A percentile compares a stretch with the other conserved stretches of the same genome.
These are phyloP conservation scores for Anarrhichthys ocellatus DNA, from an alignment of 2,113 vertebrate species.

Conservation along the genomic window DNA sequence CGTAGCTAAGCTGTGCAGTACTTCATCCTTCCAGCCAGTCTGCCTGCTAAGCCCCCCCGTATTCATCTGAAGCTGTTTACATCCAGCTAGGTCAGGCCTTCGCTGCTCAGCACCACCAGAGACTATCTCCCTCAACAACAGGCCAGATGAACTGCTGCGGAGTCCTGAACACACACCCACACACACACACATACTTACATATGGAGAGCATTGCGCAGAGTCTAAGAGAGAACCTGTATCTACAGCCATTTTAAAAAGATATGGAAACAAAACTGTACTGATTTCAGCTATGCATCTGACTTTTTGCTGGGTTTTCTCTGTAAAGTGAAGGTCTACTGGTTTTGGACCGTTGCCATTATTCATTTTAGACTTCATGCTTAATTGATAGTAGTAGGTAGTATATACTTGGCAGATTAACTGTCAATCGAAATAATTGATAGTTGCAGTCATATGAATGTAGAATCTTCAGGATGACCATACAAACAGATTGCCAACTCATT, in stretches of 20 bases:
- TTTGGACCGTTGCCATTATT: neutral
- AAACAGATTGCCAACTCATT: neutral
- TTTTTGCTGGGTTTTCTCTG: neutral
- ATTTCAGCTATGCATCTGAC: neutral
- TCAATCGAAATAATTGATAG: neutral
- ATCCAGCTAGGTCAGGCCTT: slow-evolving; percentile 46
- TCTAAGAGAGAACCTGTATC: neutral
- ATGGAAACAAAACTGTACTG: neutral
- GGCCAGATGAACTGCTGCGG: slow-evolving; percentile 9
- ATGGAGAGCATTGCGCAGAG: neutral
- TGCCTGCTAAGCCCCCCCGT: slow-evolving; percentile 43
- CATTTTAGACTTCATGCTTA: too few relatives aligned
- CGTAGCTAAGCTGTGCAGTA: slow-evolving; percentile 45
- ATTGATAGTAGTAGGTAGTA: neutral
- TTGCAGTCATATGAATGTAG: neutral
- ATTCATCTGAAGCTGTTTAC: slow-evolving; percentile 67
- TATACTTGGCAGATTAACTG: neutral
- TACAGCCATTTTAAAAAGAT: too few relatives aligned
- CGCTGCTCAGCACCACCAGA: slow-evolving; percentile 19
- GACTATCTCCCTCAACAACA: slow-evolving; percentile 25
- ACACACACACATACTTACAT: neutral
- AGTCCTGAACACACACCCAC: neutral
- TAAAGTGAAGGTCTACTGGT: neutral
- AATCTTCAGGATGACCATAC: too few relatives aligned
- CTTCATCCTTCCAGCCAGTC: slow-evolving; percentile 47